Conservation (phyloP, 23 tunicate genomes). For the Pegea sp. region DNA sequence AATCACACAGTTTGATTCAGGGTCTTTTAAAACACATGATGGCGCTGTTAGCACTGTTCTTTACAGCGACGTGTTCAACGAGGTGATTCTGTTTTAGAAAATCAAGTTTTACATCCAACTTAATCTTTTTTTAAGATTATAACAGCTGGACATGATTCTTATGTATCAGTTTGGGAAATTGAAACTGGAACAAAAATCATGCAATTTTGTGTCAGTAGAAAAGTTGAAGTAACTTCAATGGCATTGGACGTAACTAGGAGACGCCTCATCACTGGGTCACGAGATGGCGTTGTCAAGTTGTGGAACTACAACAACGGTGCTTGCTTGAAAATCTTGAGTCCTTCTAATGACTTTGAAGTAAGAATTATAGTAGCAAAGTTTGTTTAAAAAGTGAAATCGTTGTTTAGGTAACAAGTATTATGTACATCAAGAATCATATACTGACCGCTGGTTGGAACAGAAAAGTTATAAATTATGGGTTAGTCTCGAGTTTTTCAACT, state of each 20-base stretch:
- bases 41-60: constrained; percentile 55
- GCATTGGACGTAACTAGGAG: constrained; percentile 56
- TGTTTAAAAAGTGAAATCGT: not conserved
- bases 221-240: constrained; percentile 72
- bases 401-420: constrained; percentile 51
- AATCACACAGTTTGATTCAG: constrained; percentile 9
- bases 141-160: constrained; percentile 76
- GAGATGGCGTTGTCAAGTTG: constrained; percentile 63
- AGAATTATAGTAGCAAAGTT: not conserved
- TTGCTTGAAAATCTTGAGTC: constrained; percentile 28
- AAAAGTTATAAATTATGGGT: constrained; percentile 41
- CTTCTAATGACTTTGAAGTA: constrained; percentile 37
- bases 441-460: constrained; percentile 63
- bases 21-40: constrained; percentile 33
- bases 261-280: constrained; percentile 51
- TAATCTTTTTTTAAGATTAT: constrained; percentile 26
- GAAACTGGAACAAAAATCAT: constrained; percentile 77
- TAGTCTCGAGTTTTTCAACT: too few relatives aligned
- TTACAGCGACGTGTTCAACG: constrained; percentile 71
- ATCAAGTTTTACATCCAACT: not conserved
- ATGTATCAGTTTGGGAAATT: constrained; percentile 82
- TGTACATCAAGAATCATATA: constrained; percentile 45
- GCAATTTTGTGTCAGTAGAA: constrained; percentile 42
- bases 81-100: too few relatives aligned
- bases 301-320: constrained; percentile 92